A percentile compares a stretch with the other conserved stretches of the same genome.
Conservation (phyloP, 2,888 invertebrate species). For the Acholoe squamosa region DNA sequence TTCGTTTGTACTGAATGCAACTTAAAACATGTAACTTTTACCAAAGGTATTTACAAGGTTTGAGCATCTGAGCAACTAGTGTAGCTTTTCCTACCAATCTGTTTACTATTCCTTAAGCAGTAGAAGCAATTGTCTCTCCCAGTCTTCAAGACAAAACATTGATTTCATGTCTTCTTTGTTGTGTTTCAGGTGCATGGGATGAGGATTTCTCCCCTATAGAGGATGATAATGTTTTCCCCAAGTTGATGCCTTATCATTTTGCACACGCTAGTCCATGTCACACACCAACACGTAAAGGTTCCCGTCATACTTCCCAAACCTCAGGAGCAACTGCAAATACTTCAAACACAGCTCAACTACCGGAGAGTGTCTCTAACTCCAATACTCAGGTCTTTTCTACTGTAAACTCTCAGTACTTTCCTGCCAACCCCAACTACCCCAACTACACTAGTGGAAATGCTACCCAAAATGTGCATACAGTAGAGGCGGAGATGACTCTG, state of each 20-base stretch:
- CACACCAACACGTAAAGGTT: constrained; percentile 54
- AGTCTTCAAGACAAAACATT: background rate
- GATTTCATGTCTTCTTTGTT: background rate
- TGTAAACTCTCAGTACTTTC: constrained; percentile 43
- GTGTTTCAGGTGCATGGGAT: constrained; percentile 28
- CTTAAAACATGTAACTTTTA: too few species aligned
- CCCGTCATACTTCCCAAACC: constrained; percentile 56
- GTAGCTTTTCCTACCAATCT: too few species aligned
- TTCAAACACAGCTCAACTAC: constrained; percentile 25
- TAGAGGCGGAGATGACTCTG: constrained; percentile 17
- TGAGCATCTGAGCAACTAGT: too few species aligned
- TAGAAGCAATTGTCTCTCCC: too few species aligned
- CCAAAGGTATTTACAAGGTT: too few species aligned
- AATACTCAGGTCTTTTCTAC: constrained; percentile 34
- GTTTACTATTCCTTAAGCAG: too few species aligned
- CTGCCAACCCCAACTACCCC: constrained; percentile 35
- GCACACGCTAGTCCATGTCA: constrained; percentile 39
- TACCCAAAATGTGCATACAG: background rate
- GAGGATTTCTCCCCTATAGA: constrained; percentile 45
- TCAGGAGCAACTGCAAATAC: constrained; percentile 32
- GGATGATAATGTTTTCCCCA: constrained; percentile 37
- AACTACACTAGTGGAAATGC: background rate
- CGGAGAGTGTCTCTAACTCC: constrained; percentile 34
- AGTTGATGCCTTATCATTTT: constrained; percentile 23
- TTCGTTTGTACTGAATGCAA: too few species aligned